A percentile compares a stretch with the other conserved stretches of the same genome.
Evolutionary conservation across 2,113 vertebrate species (phyloP).

Genomic region (Phyllostomus discolor): DNA sequence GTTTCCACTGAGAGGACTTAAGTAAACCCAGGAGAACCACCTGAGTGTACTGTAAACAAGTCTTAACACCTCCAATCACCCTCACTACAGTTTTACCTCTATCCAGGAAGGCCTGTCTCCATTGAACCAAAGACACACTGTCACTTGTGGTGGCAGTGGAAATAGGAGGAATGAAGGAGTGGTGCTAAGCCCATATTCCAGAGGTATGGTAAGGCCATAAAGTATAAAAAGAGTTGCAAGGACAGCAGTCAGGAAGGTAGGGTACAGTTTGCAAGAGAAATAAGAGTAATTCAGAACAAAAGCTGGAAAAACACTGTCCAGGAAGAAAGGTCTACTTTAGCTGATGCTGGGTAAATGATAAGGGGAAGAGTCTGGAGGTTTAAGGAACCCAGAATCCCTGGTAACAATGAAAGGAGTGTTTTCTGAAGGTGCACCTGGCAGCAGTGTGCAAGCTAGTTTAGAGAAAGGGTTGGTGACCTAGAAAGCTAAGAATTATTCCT

Average conservation of each 20-base stretch:
- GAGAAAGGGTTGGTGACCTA: not conserved
- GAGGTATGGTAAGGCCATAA: not conserved
- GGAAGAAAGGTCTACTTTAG: not conserved
- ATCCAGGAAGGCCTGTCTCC: not conserved
- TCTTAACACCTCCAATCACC: not conserved
- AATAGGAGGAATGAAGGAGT: not conserved
- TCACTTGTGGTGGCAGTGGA: accelerated
- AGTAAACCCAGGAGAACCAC: not conserved
- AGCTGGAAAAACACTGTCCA: not conserved
- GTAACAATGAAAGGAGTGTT: not conserved
- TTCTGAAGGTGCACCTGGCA: not conserved
- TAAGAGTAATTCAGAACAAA: not conserved
- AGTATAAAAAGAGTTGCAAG: not conserved
- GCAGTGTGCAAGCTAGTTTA: not conserved
- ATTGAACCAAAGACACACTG: not conserved
- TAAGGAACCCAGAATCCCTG: not conserved
- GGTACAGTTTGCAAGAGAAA: not conserved
- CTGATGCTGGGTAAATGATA: not conserved
- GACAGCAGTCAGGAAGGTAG: not conserved
- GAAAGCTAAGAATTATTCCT: not conserved
- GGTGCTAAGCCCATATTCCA: not conserved
- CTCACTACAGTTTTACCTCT: not conserved
- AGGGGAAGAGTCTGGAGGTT: not conserved
- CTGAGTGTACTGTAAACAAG: not conserved
- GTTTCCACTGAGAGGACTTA: not conserved